Evolutionary conservation across 2,888 invertebrate genomes (phyloP), one percentile per base, ranked within the genome.

Genomic region (Heliconius ismenius): DNA sequence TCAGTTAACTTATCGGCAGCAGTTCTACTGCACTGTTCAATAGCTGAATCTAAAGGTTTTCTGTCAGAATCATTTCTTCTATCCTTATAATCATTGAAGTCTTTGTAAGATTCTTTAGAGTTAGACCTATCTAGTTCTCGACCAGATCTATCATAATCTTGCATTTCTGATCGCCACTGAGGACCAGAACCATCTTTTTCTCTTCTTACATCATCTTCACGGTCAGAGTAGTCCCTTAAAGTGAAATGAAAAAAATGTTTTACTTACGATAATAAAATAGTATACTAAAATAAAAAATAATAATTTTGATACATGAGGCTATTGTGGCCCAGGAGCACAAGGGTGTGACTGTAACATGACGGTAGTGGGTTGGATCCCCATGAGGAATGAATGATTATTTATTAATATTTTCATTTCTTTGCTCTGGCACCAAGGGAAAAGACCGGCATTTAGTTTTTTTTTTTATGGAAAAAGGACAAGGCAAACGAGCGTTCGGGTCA

Each of bases 91-190:
- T 92, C 94, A 70, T 87, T 91, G 68, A 89, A 88, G 67, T 95
- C 95, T 83, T 95, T 95, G 79, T 95, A 95, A 24, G 90, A 89
- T 80, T 95, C 95, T 79, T 91, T 91, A 15, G 94, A 91, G 81
- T 91, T 93, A 3, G 95, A 92, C 80, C 94, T 88, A 78, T 94
- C 94, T 77, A 93, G 83, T 72, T 94, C 93, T 62, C 92, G 86
- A 9, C 89, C 90, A 79, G 91, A 83, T 82, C 92, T 89, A 78
- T 94, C 93, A 82, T 92, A 93, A 83, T 94, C 93, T 84, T 93
- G 93, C 93, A 93, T 94, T 86, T 94, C 93, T 75, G 93, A 92
- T 75, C 93, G 89, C 93, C 93, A 94, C 78, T 93, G 93, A 75
- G 91, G 92, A 24, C 92, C 93, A 79, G 90, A 84, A 76, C 88